Conservation (phyloP, 1,140 invertebrate species). For the Hyposmocoma kahamanoa region DNA sequence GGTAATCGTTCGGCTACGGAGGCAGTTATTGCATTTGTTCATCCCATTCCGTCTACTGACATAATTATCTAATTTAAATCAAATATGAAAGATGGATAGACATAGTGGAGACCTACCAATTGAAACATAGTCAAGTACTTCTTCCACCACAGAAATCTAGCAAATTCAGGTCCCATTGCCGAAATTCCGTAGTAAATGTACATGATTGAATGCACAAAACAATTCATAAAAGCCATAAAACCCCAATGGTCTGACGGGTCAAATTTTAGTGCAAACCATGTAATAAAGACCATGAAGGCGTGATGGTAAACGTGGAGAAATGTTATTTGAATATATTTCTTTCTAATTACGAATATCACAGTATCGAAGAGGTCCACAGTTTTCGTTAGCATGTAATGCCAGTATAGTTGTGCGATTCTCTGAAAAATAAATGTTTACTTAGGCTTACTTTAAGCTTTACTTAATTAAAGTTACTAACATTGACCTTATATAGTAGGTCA, state of each 20-base stretch:
- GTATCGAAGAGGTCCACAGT: constrained; percentile 78
- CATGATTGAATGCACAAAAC: constrained; percentile 92
- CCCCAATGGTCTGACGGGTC: constrained; percentile 76
- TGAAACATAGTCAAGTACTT: constrained; percentile 92
- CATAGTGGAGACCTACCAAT: constrained; percentile 78
- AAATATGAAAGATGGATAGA: not conserved
- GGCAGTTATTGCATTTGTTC: not conserved
- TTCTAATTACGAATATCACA: constrained; percentile 90
- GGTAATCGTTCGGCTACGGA: too few relatives aligned
- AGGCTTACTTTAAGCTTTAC: too few relatives aligned
- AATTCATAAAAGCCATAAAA: constrained; percentile 93
- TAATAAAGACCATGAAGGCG: constrained; percentile 91
- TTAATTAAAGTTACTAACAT: too few relatives aligned
- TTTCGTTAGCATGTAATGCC: constrained; percentile 34
- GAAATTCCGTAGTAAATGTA: constrained; percentile 92
- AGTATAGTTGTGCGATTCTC: constrained; percentile 32
- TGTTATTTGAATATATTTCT: constrained; percentile 92
- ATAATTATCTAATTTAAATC: not conserved
- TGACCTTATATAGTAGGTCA: not conserved
- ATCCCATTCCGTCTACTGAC: not conserved
- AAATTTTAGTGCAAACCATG: constrained; percentile 83
- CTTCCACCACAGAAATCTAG: constrained; percentile 95
- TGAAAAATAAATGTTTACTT: constrained; percentile 25
- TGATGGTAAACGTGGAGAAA: constrained; percentile 96
- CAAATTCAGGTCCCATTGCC: constrained; percentile 88